Conservation (phyloP, 2,113 vertebrate genomes). For the Falco punctatus region DNA sequence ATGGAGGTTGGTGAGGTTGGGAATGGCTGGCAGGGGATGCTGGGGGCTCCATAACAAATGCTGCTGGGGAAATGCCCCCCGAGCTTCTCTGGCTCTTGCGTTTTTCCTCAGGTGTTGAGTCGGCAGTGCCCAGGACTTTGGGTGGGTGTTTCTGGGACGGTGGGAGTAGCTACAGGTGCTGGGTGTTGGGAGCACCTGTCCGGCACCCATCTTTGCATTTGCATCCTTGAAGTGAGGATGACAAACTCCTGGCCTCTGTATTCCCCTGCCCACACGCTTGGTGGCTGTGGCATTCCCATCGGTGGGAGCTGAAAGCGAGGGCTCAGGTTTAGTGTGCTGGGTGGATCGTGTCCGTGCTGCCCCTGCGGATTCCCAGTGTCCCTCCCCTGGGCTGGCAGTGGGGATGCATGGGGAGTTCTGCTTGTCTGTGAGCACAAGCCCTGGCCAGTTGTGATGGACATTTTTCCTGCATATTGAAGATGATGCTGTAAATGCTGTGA, state of each 20-base stretch:
- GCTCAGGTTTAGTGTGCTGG: background rate
- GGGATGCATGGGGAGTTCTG: background rate
- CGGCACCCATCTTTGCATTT: background rate
- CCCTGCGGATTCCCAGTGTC: background rate
- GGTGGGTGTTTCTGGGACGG: background rate
- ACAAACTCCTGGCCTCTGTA: background rate
- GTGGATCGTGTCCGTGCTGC: background rate
- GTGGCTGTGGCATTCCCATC: fast-evolving
- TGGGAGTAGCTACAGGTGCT: background rate
- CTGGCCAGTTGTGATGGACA: background rate
- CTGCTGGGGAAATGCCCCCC: background rate
- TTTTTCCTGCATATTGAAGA: background rate
- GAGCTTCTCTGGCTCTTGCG: background rate
- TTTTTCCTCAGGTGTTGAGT: background rate
- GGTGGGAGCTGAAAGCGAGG: background rate
- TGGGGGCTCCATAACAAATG: background rate
- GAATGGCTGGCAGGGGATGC: background rate
- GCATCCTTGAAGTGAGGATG: background rate
- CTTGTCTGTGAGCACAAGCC: background rate
- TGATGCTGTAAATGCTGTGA: background rate
- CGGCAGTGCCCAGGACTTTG: background rate
- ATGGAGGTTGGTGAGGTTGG: constrained; percentile 87
- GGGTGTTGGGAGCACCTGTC: background rate
- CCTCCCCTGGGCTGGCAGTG: background rate
- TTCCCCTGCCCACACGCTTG: fast-evolving